These are phyloP conservation scores for Syritta pipiens DNA, from an alignment of 2,888 invertebrate genomes.

Conservation along the genomic window DNA sequence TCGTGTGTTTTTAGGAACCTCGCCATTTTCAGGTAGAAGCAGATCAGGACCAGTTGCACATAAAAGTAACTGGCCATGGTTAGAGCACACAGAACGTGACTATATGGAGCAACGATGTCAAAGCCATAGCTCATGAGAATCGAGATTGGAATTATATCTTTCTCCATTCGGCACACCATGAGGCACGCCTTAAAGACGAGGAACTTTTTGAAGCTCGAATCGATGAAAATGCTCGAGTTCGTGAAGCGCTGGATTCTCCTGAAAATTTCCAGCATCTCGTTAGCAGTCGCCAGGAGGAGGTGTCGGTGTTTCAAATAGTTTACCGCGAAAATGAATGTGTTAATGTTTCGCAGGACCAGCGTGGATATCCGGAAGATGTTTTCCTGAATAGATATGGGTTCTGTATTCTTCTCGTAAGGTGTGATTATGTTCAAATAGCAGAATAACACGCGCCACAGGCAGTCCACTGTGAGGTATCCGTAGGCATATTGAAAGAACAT, in stretches of 20 bases:
- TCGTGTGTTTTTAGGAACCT: background rate
- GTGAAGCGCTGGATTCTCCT: background rate
- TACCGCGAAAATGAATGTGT: background rate
- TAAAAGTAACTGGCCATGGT: background rate
- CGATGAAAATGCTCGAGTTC: background rate
- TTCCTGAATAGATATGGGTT: background rate
- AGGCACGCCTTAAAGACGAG: background rate
- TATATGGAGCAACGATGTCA: background rate
- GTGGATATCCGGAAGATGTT: background rate
- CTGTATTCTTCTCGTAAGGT: background rate
- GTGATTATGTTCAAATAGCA: background rate
- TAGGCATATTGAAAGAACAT: too few species aligned
- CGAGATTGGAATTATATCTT: background rate
- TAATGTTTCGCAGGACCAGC: background rate
- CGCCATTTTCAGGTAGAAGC: background rate
- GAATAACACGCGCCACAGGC: too few species aligned
- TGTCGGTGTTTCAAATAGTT: background rate
- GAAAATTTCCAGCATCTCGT: background rate
- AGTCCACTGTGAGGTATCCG: too few species aligned
- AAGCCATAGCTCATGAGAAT: background rate
- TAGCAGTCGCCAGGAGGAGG: background rate
- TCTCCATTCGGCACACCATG: background rate
- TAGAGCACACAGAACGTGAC: background rate
- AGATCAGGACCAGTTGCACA: background rate
- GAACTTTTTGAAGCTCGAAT: background rate